Evolutionary conservation across 2,113 vertebrate genomes (phyloP), one percentile per base, ranked within the genome.

Genomic region (Deroptyus accipitrinus): DNA sequence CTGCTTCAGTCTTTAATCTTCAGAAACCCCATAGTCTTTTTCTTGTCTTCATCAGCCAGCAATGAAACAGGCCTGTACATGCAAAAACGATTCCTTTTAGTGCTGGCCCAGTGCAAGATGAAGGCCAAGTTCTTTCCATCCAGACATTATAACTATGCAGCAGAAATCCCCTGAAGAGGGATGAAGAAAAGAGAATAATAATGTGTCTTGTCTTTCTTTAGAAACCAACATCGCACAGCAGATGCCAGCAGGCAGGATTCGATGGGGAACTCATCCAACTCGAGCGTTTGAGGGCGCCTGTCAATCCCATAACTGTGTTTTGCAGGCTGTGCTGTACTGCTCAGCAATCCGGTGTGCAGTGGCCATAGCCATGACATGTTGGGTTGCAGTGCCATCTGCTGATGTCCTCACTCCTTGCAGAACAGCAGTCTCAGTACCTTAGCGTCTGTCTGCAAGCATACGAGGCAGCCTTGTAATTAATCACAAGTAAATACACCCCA

Each of bases 371-470:
- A 8, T 39, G 52, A 37, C 79, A 42, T 11, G 6, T 24, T 13
- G 41, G 84, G 11, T 46, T 76, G 20, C 79, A 54, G 8, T 90
- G 93, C 97, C 98, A 96, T 81, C 98, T 98, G 81, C 95, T 95
- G 98, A 95, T 39, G 6, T 4, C 0, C 13, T 11, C 4, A 27
- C 31, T 88, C 31, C 64, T 70, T 94, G 79, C 95, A 87, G 77
- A 30, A 46, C 66, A 33, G 11, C 10, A 8, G 31, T 17, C 33
- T 13, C 48, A 6, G 13, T 15, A 20, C 10, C 35, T 61, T 33
- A 7, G 19, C 6, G 39, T 42, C 42, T 25, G 4, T 2, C 18
- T 37, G 20, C 37, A 44, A 24, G 55, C 18, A 1, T 25, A 18
- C 22, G 14, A 52, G 11, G 31, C 28, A 63, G 16, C 51, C 25